These are phyloP conservation scores for Drosophila rufa DNA, from an alignment of 1,140 invertebrate genomes.

Conservation along the genomic window DNA sequence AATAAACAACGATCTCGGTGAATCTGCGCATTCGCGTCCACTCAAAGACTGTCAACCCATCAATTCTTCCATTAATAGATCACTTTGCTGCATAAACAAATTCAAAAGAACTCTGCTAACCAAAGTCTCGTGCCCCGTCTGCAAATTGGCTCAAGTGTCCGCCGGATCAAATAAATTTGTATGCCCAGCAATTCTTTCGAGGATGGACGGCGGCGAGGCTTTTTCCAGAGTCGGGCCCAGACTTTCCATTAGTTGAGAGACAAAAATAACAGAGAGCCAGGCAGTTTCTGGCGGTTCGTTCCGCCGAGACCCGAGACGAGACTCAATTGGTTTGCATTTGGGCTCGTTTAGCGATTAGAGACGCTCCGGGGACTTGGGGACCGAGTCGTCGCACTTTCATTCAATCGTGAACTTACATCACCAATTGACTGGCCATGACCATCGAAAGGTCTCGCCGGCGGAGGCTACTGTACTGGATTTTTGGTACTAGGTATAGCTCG, in stretches of 20 bases:
- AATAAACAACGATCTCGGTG: background rate
- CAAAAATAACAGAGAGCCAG: constrained; percentile 10
- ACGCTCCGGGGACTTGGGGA: constrained; percentile 2
- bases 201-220: background rate
- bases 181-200: constrained; percentile 64
- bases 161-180: constrained; percentile 71
- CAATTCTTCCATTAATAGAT: constrained; percentile 31
- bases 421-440: constrained; percentile 43
- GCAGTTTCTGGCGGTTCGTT: constrained; percentile 64
- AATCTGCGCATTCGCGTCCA: constrained; percentile 12
- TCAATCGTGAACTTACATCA: constrained; percentile 52
- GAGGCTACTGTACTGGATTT: constrained; percentile 30
- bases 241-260: constrained; percentile 56
- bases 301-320: constrained; percentile 17
- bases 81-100: constrained; percentile 37
- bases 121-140: constrained; percentile 45
- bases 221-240: constrained; percentile 6
- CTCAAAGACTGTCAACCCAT: background rate
- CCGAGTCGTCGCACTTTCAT: constrained; percentile 53
- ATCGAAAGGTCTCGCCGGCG: constrained; percentile 21
- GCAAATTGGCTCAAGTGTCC: constrained; percentile 58
- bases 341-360: constrained; percentile 54
- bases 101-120: constrained; percentile 24
- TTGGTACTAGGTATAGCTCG: background rate
- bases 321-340: constrained; percentile 70